Evolutionary conservation across 2,888 invertebrate genomes (phyloP).

Genomic region (Rhagonycha lutea): DNA sequence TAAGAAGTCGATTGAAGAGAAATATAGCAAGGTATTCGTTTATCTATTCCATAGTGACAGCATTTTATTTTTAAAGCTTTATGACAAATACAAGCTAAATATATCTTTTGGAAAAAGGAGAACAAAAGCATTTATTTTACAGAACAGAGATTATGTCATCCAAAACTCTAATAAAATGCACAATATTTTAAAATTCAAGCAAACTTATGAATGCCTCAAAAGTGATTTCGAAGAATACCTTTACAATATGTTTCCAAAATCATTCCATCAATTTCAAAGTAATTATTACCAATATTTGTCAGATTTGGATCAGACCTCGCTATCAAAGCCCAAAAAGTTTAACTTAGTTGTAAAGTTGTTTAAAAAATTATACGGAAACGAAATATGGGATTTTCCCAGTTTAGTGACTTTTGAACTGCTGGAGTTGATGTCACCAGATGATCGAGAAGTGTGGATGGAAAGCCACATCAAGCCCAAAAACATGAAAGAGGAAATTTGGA

Average conservation of each 20-base stretch:
- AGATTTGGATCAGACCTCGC: background rate
- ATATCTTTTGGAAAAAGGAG: constrained; percentile 13
- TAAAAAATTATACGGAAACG: background rate
- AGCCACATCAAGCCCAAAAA: background rate
- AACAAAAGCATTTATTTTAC: constrained; percentile 11
- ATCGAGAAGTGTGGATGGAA: constrained; percentile 6
- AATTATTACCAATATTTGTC: background rate
- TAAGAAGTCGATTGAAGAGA: background rate
- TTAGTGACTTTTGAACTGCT: background rate
- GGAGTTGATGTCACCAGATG: constrained; percentile 11
- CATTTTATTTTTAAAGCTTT: constrained; percentile 15
- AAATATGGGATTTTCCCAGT: constrained; percentile 2
- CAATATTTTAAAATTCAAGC: constrained; percentile 1
- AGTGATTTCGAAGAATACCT: constrained; percentile 10
- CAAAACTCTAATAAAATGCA: background rate
- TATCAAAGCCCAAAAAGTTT: background rate
- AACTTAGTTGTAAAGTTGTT: background rate
- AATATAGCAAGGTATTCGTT: constrained; percentile 8
- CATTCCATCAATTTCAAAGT: background rate
- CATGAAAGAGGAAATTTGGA: constrained; percentile 5
- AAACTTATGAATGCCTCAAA: constrained; percentile 1
- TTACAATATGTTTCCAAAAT: constrained; percentile 11
- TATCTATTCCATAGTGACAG: constrained; percentile 4
- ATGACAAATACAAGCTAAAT: constrained; percentile 4
- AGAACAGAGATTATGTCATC: constrained; percentile 10